Evolutionary conservation across 1,140 invertebrate species (phyloP), one percentile per base, ranked within the genome.

Genomic region (Drosophila arawakana): DNA sequence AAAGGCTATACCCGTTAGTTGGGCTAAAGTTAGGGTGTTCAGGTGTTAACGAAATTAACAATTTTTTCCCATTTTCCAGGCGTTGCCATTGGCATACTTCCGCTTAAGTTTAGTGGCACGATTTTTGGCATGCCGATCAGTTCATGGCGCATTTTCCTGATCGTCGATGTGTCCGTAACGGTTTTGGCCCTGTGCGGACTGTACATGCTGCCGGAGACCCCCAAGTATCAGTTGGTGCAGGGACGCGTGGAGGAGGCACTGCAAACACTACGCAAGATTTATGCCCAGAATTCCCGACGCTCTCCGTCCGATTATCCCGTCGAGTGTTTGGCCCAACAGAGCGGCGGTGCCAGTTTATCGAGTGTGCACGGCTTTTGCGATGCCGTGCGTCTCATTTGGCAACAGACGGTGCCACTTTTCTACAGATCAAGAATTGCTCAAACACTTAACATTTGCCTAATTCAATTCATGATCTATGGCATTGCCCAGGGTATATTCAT

Each of bases 181-280:
- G 72, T 95, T 18, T 54, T 94, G 3, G 93, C 94, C 0, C 79
- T 93, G 1, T 13, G 94, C 0, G 92, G 95, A 55, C 80, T 94
- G 0, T 93, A 94, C 6, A 91, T 93, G 7, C 93, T 95, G 6
- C 95, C 95, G 0, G 97, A 97, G 88, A 97, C 96, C 70, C 97
- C 97, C 0, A 96, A 96, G 81, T 97, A 95, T 89, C 92, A 96
- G 9, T 90, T 96, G 5, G 93, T 94, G 0, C 94, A 94, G 89
- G 95, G 95, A 61, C 93, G 93, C 71, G 83, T 93, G 8, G 93
- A 95, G 0, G 94, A 95, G 75, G 94, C 96, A 0, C 76, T 96
- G 1, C 75, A 93, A 18, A 93, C 95, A 10, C 86, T 97, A 4
- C 91, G 92, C 50, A 92, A 81, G 1, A 95, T 96, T 55, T 96